A percentile compares a stretch with the other conserved stretches of the same genome.
These are phyloP conservation scores for Bradypodion pumilum DNA, from an alignment of 2,797 vertebrate species.

Conservation along the genomic window DNA sequence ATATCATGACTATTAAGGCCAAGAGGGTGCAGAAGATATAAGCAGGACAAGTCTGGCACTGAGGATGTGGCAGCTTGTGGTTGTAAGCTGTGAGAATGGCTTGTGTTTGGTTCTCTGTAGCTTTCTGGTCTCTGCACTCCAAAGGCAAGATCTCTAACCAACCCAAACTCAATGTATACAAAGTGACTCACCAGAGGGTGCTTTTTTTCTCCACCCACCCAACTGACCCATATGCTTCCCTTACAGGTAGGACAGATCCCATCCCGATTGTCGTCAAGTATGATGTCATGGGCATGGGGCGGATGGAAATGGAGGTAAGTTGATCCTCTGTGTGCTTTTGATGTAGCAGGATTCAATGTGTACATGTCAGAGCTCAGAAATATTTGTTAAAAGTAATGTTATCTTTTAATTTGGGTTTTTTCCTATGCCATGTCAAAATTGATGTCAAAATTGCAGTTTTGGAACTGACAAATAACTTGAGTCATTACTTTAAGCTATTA, in stretches of 20 bases:
- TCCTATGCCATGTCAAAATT: not conserved
- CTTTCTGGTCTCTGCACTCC: constrained; percentile 99
- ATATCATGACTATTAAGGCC: not conserved
- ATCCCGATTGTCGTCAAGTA: constrained; percentile 98
- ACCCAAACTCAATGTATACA: constrained; percentile 92
- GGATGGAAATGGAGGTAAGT: constrained; percentile 99
- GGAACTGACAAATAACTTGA: no score
- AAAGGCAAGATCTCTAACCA: constrained; percentile 99
- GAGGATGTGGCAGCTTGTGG: constrained; percentile 49
- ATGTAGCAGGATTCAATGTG: not conserved
- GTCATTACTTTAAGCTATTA: no score
- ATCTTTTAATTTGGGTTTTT: not conserved
- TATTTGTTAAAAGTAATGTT: not conserved
- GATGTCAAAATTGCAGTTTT: no score
- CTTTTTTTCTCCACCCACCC: constrained; percentile 37
- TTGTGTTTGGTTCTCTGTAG: constrained; percentile 99
- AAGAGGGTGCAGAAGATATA: not conserved
- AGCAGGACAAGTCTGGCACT: constrained; percentile 31
- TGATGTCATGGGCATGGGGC: constrained; percentile 99
- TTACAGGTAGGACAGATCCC: constrained; percentile 96
- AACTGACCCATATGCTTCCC: constrained; percentile 70
- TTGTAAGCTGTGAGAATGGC: constrained; percentile 99
- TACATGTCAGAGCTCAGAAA: not conserved
- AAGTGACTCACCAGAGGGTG: constrained; percentile 73
- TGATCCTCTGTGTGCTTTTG: not conserved